Evolutionary conservation across 2,888 invertebrate species (phyloP), one percentile per base, ranked within the genome.

Genomic region (Masnerella sp.): DNA sequence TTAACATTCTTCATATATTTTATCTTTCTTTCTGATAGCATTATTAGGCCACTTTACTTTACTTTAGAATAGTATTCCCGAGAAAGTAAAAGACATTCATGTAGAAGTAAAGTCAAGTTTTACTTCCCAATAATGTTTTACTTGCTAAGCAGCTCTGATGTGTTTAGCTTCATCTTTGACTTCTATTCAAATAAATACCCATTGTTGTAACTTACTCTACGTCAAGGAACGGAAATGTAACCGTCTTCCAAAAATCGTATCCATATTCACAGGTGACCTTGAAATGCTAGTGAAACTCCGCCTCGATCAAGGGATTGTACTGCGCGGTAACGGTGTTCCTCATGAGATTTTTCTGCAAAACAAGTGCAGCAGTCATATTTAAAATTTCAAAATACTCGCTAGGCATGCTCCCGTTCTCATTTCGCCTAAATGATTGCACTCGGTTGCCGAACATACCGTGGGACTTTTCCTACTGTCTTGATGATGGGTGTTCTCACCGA

Each of bases 271-370:
- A 97, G 38, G 96, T 97, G 51, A 97, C 96, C 89, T 97, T 96
- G 88, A 96, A 97, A 85, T 97, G 97, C 82, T 97, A 96, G 86
- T 97, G 97, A 88, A 94, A 93, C 86, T 97, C 97, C 85, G 97
- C 97, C 85, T 97, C 97, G 64, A 97, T 97, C 78, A 97, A 88
- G 0, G 96, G 92, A 88, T 96, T 97, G 88, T 97, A 97, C 86
- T 97, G 97, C 54, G 97, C 96, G 2, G 96, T 97, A 54, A 97
- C 94, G 0, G 97, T 97, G 87, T 97, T 97, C 96, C 96, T 97
- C 97, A 97, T 97, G 81, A 96, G 92, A 87, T 96, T 96, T 91
- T 96, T 95, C 95, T 95, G 89, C 42, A 84, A 65, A 72, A 69
- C 34, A 61, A 43, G n/a, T n/a, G n/a, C 42, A 40, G 1, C 54